A percentile compares a stretch with the other conserved stretches of the same genome.
Conservation (phyloP, 2,888 invertebrate species). For the Cyaniris semiargus region DNA sequence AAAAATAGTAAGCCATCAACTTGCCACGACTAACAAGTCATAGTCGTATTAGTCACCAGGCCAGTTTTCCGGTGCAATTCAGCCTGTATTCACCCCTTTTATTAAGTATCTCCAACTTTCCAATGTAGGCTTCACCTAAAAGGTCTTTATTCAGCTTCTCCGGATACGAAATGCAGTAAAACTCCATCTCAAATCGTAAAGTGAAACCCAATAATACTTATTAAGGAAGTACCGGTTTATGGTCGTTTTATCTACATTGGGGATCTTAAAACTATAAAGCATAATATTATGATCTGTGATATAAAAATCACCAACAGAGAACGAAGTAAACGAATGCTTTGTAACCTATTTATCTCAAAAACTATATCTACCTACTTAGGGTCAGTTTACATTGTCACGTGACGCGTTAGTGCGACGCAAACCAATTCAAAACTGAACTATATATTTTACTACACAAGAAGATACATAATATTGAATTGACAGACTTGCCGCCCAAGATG, state of each 20-base stretch:
- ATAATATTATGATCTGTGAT: constrained; percentile 28
- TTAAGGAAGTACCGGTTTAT: constrained; percentile 36
- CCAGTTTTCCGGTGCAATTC: too few species aligned
- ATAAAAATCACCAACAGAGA: constrained; percentile 22
- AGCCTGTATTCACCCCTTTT: too few species aligned
- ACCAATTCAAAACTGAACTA: too few species aligned
- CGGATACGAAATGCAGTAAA: constrained; percentile 32
- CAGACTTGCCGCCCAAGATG: too few species aligned
- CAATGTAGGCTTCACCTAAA: background rate
- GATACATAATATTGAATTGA: too few species aligned
- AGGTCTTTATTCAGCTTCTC: background rate
- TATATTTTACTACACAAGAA: too few species aligned
- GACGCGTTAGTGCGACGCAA: too few species aligned
- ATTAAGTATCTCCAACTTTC: background rate
- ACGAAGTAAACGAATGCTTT: background rate
- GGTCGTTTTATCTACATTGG: constrained; percentile 26
- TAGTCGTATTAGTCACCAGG: too few species aligned
- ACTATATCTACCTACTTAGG: too few species aligned
- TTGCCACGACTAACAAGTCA: too few species aligned
- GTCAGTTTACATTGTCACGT: too few species aligned
- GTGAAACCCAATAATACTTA: constrained; percentile 33
- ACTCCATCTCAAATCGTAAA: constrained; percentile 34
- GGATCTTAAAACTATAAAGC: constrained; percentile 34
- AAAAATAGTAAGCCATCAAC: too few species aligned
- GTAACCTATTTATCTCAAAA: background rate